These are phyloP conservation scores for Meiosimyza platycephala DNA, from an alignment of 2,888 invertebrate species.

Conservation along the genomic window DNA sequence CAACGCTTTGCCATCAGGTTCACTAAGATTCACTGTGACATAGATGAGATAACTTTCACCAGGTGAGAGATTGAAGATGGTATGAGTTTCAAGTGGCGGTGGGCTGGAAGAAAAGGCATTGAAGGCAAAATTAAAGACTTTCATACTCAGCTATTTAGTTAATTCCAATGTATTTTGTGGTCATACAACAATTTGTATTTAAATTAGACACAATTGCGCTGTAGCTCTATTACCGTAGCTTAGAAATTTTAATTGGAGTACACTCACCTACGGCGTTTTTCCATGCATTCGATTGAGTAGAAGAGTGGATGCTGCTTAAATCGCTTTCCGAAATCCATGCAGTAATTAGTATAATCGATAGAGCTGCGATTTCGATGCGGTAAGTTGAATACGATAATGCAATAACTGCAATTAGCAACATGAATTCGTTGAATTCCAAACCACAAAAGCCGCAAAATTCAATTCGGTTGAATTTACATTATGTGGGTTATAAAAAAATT, in stretches of 20 bases:
- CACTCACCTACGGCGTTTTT: conserved; percentile 59
- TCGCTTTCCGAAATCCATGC: conserved; percentile 64
- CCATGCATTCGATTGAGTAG: conserved; percentile 61
- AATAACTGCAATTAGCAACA: conserved; percentile 56
- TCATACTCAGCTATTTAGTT: no score
- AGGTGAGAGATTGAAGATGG: conserved; percentile 68
- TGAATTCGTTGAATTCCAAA: conserved; percentile 12
- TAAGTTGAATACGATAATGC: conserved; percentile 64
- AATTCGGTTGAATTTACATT: neutral
- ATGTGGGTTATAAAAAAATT: neutral
- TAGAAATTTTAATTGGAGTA: neutral
- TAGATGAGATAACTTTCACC: conserved; percentile 71
- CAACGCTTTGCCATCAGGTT: conserved; percentile 68
- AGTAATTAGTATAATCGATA: conserved; percentile 65
- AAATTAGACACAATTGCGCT: no score
- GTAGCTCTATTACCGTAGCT: no score
- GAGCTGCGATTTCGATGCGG: conserved; percentile 63
- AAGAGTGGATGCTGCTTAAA: conserved; percentile 62
- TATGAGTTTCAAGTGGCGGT: conserved; percentile 66
- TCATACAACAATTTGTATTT: neutral
- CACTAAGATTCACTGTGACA: conserved; percentile 70
- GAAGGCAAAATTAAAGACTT: neutral
- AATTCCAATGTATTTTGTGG: neutral
- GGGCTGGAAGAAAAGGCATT: conserved; percentile 55
- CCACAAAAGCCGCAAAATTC: conserved; percentile 13